Conservation (phyloP, 2,113 vertebrate genomes). For the Aix galericulata region DNA sequence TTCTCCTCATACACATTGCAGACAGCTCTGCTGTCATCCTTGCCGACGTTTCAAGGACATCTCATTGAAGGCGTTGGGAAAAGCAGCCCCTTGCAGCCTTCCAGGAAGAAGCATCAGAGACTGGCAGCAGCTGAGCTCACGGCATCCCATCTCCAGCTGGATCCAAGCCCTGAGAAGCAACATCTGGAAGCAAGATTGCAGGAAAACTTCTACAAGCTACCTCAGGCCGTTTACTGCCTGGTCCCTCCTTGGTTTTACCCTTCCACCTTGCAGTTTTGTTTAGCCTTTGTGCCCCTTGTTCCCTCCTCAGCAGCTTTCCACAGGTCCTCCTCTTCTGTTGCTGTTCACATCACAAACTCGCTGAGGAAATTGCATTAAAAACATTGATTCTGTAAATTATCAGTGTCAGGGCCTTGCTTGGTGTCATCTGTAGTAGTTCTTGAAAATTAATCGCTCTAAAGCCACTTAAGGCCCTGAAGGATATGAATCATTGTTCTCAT, state of each 20-base stretch:
- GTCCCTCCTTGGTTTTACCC: background rate
- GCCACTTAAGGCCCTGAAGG: background rate
- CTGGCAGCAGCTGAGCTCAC: background rate
- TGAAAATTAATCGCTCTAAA: background rate
- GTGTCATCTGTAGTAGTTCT: background rate
- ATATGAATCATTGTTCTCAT: background rate
- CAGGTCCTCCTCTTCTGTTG: background rate
- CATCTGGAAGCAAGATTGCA: background rate
- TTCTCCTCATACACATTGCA: background rate
- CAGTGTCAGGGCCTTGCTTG: background rate
- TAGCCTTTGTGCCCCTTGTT: background rate
- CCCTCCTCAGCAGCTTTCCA: background rate
- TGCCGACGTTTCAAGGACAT: conserved; percentile 3
- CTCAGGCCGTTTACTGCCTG: background rate
- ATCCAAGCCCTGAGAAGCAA: background rate
- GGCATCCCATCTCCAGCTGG: background rate
- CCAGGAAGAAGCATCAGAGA: background rate
- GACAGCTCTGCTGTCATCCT: background rate
- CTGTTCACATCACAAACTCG: background rate
- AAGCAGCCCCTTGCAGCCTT: background rate
- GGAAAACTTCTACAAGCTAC: background rate
- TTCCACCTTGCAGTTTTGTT: background rate
- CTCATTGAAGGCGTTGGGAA: background rate
- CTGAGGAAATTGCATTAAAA: background rate
- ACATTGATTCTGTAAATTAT: background rate